phyloP scores from a whole-genome alignment of 2,888 invertebrate genomes.

The Calliopum simillimum region DNA sequence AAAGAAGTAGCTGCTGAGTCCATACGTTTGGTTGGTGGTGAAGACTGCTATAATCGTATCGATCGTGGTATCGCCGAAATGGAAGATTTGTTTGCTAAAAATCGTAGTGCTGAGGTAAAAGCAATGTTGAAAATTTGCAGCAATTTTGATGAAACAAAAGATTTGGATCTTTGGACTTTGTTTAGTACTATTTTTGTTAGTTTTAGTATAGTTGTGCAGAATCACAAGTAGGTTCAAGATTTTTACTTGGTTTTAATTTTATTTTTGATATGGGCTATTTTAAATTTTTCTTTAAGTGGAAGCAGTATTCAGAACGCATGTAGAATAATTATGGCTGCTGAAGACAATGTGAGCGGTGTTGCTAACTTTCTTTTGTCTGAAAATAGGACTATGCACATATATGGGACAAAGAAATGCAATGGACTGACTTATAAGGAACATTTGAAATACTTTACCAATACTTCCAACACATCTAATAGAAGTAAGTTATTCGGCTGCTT shows the following conservation, averaged over 20 bases:
- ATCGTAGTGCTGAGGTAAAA: constrained; percentile 56
- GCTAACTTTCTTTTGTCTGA: constrained; percentile 50
- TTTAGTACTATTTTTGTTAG: constrained; percentile 61
- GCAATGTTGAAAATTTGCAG: constrained; percentile 59
- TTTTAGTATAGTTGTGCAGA: constrained; percentile 63
- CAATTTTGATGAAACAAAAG: constrained; percentile 58
- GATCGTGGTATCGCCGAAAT: constrained; percentile 58
- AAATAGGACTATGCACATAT: constrained; percentile 43
- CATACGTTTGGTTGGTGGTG: constrained; percentile 58
- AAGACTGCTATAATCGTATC: constrained; percentile 60
- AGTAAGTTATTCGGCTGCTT: constrained; percentile 50
- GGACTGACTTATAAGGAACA: constrained; percentile 57
- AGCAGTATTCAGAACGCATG: constrained; percentile 58
- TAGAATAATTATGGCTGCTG: constrained; percentile 52
- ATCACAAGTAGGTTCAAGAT: constrained; percentile 54
- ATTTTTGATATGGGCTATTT: not conserved
- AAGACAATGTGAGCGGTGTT: constrained; percentile 56
- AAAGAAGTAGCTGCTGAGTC: constrained; percentile 63
- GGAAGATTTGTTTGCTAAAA: constrained; percentile 56
- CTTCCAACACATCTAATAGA: constrained; percentile 47
- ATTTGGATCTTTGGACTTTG: constrained; percentile 61
- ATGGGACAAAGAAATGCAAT: constrained; percentile 46
- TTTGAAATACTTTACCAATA: constrained; percentile 46
- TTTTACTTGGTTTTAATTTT: not conserved
- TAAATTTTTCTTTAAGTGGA: constrained; percentile 44